Conservation (phyloP, 1,140 invertebrate species). For the Bombus vancouverensis region DNA sequence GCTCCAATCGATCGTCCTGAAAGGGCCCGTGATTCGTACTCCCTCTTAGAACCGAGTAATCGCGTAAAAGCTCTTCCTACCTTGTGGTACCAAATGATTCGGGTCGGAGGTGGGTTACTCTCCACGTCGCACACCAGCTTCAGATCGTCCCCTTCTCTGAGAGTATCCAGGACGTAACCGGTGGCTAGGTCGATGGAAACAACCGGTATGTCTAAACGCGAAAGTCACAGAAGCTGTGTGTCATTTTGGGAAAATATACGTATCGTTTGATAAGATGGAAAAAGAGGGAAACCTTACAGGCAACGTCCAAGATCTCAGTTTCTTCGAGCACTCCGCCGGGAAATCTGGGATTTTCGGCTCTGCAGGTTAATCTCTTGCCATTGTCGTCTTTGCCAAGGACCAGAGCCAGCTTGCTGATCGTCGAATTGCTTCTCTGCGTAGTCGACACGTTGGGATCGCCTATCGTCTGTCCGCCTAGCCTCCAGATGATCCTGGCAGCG, state of each 20-base stretch:
- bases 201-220: slow-evolving; percentile 75
- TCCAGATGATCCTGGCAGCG: slow-evolving; percentile 88
- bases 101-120: slow-evolving; percentile 83
- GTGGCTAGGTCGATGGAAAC: slow-evolving; percentile 75
- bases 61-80: slow-evolving; percentile 77
- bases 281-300: slow-evolving; percentile 86
- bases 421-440: slow-evolving; percentile 86
- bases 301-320: slow-evolving; percentile 89
- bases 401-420: slow-evolving; percentile 89
- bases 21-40: slow-evolving; percentile 3
- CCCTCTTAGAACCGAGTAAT: too few relatives aligned
- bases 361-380: slow-evolving; percentile 91
- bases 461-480: slow-evolving; percentile 86
- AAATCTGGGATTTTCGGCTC: slow-evolving; percentile 94
- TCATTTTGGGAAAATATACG: background rate
- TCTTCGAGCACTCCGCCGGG: slow-evolving; percentile 91
- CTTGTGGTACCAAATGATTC: slow-evolving; percentile 84
- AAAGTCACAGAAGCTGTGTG: background rate
- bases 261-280: background rate
- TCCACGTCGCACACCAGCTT: slow-evolving; percentile 83
- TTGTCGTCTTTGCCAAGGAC: slow-evolving; percentile 90
- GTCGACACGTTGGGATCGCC: slow-evolving; percentile 82
- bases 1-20: slow-evolving; percentile 65
- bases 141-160: slow-evolving; percentile 84
- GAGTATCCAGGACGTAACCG: slow-evolving; percentile 77